A percentile compares a stretch with the other conserved stretches of the same genome.
phyloP scores from a whole-genome alignment of 35 echinoderm and acorn worm species.

The Eucidaris tribuloides region DNA sequence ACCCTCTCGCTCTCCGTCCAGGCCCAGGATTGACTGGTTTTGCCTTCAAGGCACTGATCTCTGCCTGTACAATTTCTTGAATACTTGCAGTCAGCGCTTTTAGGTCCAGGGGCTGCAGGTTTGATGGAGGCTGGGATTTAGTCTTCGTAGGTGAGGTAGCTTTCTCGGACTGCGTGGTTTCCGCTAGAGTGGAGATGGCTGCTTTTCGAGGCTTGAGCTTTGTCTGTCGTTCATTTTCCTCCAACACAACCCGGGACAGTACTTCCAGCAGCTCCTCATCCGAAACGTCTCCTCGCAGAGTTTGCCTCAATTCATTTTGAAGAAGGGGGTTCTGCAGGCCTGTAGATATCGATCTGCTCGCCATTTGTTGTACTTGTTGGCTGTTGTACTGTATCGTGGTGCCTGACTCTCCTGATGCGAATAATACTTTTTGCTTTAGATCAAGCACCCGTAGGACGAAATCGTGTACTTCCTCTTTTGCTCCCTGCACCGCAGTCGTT shows the following conservation, averaged over 20 bases:
- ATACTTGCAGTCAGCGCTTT: neutral
- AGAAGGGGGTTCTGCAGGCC: neutral
- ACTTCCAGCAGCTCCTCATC: conserved; percentile 51
- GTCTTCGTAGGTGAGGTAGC: neutral
- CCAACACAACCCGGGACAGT: neutral
- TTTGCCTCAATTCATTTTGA: too few species aligned
- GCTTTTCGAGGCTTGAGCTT: neutral
- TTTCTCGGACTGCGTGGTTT: neutral
- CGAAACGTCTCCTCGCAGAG: too few species aligned
- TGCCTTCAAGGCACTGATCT: conserved; percentile 8
- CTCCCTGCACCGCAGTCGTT: too few species aligned
- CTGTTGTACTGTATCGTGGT: too few species aligned
- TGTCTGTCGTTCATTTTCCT: neutral
- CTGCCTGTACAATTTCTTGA: neutral
- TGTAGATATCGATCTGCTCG: neutral
- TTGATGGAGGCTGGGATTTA: neutral
- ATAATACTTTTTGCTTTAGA: too few species aligned
- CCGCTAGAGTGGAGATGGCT: neutral
- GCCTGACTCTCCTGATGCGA: too few species aligned
- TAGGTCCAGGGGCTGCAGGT: neutral
- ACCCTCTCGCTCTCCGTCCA: conserved; percentile 3
- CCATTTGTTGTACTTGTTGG: too few species aligned
- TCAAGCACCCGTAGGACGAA: too few species aligned
- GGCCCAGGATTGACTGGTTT: neutral
- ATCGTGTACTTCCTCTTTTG: too few species aligned